Conservation (phyloP, 1,140 invertebrate species). For the Brachystomella parvula region DNA sequence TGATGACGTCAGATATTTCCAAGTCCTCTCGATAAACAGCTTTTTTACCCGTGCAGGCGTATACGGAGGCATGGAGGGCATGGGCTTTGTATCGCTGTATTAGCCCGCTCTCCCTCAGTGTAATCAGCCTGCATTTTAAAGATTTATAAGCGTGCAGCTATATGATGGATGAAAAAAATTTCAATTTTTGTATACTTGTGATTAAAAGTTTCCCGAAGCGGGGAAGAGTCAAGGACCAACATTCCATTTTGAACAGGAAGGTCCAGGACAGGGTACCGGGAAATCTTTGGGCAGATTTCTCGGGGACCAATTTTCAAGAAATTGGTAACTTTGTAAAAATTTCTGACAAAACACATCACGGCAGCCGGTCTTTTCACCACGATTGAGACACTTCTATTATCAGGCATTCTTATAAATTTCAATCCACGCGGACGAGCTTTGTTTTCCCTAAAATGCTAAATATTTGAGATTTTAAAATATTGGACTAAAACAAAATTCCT, state of each 20-base stretch:
- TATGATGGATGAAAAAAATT: too few relatives aligned
- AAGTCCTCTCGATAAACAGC: too few relatives aligned
- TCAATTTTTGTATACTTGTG: conserved; percentile 1
- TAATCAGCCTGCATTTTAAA: too few relatives aligned
- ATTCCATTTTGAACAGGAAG: not conserved
- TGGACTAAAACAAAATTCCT: not conserved
- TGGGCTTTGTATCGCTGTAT: too few relatives aligned
- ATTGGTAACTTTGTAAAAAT: not conserved
- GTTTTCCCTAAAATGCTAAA: not conserved
- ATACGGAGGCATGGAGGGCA: too few relatives aligned
- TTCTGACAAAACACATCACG: not conserved
- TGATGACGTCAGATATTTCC: too few relatives aligned
- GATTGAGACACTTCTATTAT: not conserved
- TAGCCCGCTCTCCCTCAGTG: too few relatives aligned
- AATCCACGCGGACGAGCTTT: not conserved
- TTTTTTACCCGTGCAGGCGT: too few relatives aligned
- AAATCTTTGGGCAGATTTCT: not conserved
- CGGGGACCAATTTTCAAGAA: not conserved
- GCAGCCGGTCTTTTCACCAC: not conserved
- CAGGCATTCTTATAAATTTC: not conserved
- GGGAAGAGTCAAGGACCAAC: not conserved
- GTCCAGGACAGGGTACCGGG: not conserved
- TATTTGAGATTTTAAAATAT: not conserved
- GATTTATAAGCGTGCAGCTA: too few relatives aligned
- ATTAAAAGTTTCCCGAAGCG: not conserved